A percentile compares a stretch with the other conserved stretches of the same genome.
These are phyloP conservation scores for Apteryx owenii DNA, from an alignment of 2,113 vertebrate genomes.

Conservation along the genomic window DNA sequence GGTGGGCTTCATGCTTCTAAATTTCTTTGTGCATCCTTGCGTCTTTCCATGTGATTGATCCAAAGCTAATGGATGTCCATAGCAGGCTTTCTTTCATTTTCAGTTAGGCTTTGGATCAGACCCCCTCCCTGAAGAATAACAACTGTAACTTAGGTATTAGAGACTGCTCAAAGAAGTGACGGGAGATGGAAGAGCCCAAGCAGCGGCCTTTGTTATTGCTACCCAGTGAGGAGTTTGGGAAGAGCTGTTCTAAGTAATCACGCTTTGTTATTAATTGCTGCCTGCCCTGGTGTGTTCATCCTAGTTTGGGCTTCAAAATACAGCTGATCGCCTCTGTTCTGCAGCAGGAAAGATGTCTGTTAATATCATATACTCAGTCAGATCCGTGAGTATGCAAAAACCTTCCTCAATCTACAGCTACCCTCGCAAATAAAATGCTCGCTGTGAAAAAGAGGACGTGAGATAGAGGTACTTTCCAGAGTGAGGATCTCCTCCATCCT, in stretches of 20 bases:
- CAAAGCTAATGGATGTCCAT: not conserved
- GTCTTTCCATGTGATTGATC: not conserved
- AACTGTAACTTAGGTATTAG: not conserved
- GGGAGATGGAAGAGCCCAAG: not conserved
- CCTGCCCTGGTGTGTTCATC: not conserved
- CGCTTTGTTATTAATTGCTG: conserved; percentile 28
- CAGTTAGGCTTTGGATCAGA: not conserved
- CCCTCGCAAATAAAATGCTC: not conserved
- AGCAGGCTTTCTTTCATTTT: not conserved
- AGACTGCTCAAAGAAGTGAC: not conserved
- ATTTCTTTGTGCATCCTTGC: not conserved
- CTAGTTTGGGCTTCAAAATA: not conserved
- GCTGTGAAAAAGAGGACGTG: not conserved
- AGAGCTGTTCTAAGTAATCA: not conserved
- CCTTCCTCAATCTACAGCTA: not conserved
- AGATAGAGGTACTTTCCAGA: fast-evolving
- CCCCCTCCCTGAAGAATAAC: not conserved
- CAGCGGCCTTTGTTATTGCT: not conserved
- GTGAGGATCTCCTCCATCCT: not conserved
- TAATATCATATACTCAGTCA: not conserved
- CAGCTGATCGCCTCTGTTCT: not conserved
- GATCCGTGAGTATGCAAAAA: not conserved
- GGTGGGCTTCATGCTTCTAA: fast-evolving
- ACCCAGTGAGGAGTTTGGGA: not conserved
- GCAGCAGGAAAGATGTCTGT: not conserved